These are phyloP conservation scores for Macrostomum lignano DNA, from an alignment of 1,140 invertebrate genomes.

Conservation along the genomic window DNA sequence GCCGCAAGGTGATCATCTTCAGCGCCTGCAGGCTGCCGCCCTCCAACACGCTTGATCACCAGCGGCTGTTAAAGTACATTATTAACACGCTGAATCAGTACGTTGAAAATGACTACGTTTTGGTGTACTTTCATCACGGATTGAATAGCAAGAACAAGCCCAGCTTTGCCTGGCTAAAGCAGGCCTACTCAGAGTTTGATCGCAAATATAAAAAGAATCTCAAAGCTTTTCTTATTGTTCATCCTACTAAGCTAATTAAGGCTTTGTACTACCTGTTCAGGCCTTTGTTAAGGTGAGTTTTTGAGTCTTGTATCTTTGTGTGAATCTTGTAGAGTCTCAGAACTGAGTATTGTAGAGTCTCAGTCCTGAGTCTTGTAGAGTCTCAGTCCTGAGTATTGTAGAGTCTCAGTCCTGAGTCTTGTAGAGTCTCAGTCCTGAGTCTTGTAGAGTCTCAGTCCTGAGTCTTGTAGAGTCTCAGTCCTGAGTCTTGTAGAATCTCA, in stretches of 20 bases:
- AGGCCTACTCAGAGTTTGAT: slow-evolving; percentile 89
- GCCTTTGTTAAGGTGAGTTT: slow-evolving; percentile 49
- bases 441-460: too few species aligned
- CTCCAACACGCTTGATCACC: slow-evolving; percentile 50
- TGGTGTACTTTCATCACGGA: slow-evolving; percentile 96
- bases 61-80: slow-evolving; percentile 51
- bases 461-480: too few species aligned
- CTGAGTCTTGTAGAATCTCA: too few species aligned
- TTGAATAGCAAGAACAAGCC: slow-evolving; percentile 86
- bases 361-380: too few species aligned
- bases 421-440: too few species aligned
- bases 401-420: too few species aligned
- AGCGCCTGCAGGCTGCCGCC: slow-evolving; percentile 70
- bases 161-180: slow-evolving; percentile 68
- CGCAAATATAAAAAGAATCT: slow-evolving; percentile 97
- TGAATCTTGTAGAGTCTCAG: too few species aligned
- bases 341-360: too few species aligned
- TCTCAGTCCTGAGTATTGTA: too few species aligned
- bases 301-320: too few species aligned
- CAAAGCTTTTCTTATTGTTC: slow-evolving; percentile 84
- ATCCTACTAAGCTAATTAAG: slow-evolving; percentile 85
- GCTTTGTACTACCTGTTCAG: slow-evolving; percentile 78
- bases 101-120: slow-evolving; percentile 88
- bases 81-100: slow-evolving; percentile 80
- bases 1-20: slow-evolving; percentile 70